These are phyloP conservation scores for Phalacrocorax carbo DNA, from an alignment of 2,113 vertebrate species.

Conservation along the genomic window DNA sequence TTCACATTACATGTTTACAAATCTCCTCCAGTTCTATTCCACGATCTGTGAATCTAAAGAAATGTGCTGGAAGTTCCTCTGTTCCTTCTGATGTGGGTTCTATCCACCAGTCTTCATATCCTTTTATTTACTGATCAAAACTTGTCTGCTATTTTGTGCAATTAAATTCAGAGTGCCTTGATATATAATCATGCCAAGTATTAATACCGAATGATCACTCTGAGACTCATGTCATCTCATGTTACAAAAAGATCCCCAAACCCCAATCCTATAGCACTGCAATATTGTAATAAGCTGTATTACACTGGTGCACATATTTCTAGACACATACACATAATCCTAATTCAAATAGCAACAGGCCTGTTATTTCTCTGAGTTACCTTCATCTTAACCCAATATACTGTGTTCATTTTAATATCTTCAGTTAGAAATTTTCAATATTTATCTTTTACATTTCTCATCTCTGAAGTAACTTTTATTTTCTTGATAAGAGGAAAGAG, in stretches of 20 bases:
- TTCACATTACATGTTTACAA: neutral
- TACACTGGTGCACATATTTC: neutral
- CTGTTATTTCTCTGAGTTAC: neutral
- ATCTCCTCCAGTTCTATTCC: neutral
- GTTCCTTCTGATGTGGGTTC: neutral
- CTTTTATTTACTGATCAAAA: neutral
- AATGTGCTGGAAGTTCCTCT: neutral
- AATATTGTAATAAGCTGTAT: neutral
- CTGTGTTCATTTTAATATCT: neutral
- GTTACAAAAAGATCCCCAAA: neutral
- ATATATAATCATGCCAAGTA: neutral
- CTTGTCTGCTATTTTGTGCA: neutral
- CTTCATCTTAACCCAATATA: neutral
- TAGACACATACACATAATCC: neutral
- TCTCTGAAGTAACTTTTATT: neutral
- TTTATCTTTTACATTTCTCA: neutral
- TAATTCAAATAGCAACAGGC: neutral
- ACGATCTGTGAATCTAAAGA: neutral
- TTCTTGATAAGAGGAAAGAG: neutral
- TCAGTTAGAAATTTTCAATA: neutral
- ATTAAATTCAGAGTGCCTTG: neutral
- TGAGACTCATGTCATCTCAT: neutral
- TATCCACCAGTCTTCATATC: neutral
- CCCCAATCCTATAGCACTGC: neutral
- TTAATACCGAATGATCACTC: neutral